These are phyloP conservation scores for Gonioctena quinquepunctata DNA, from an alignment of 1,140 invertebrate genomes.

Conservation along the genomic window DNA sequence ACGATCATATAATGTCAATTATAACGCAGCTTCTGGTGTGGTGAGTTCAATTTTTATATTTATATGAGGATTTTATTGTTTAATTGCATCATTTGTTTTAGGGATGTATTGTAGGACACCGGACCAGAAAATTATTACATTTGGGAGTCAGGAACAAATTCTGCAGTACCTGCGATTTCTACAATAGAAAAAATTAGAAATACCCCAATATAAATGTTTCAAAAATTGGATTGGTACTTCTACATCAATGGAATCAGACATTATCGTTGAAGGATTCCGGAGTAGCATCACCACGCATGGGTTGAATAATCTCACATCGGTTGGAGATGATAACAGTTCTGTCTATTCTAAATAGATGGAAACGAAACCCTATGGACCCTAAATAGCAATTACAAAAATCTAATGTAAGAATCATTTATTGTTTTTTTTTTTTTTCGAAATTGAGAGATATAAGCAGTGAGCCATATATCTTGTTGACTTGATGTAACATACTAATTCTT, in stretches of 20 bases:
- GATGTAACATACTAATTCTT: background rate
- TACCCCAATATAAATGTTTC: constrained; percentile 27
- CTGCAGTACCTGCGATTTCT: constrained; percentile 44
- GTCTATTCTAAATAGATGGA: constrained; percentile 37
- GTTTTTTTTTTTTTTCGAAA: constrained; percentile 33
- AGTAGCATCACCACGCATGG: constrained; percentile 43
- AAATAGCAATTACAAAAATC: constrained; percentile 36
- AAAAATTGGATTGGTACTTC: constrained; percentile 43
- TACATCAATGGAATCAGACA: constrained; percentile 52
- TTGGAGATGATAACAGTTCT: constrained; percentile 55
- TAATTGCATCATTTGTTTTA: background rate
- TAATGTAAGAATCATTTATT: constrained; percentile 50
- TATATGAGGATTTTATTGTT: background rate
- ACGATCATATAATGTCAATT: constrained; percentile 31
- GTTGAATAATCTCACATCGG: constrained; percentile 46
- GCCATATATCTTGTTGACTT: constrained; percentile 9
- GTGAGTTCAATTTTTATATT: constrained; percentile 24
- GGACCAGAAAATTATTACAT: constrained; percentile 24
- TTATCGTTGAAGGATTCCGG: constrained; percentile 52
- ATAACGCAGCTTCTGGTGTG: constrained; percentile 41
- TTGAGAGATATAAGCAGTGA: background rate
- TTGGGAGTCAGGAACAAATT: constrained; percentile 52
- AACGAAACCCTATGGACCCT: constrained; percentile 14
- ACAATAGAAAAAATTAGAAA: background rate
- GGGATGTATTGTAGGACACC: constrained; percentile 31